These are phyloP conservation scores for Plebejus argus DNA, from an alignment of 2,888 invertebrate genomes.

Conservation along the genomic window DNA sequence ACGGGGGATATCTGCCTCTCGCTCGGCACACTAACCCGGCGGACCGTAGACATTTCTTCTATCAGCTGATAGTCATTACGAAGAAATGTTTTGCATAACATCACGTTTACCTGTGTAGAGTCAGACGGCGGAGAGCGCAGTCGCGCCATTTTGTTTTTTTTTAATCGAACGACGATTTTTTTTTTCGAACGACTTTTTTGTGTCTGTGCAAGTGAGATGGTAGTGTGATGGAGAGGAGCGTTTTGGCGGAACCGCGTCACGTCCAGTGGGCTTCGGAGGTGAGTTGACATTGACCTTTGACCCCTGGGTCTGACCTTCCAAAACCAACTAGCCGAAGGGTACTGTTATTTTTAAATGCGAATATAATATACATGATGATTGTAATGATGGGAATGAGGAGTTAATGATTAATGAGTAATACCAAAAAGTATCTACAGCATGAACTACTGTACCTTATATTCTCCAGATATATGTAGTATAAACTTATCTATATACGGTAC, in stretches of 20 bases:
- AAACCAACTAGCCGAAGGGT: not conserved
- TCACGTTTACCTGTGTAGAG: constrained; percentile 58
- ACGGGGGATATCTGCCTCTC: constrained; percentile 53
- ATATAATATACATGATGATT: too few species aligned
- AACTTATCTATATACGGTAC: too few species aligned
- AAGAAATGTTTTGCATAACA: constrained; percentile 61
- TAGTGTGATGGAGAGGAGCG: constrained; percentile 73
- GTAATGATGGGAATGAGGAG: too few species aligned
- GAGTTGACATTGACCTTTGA: constrained; percentile 47
- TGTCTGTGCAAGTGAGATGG: constrained; percentile 63
- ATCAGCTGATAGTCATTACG: constrained; percentile 61
- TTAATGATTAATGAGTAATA: too few species aligned
- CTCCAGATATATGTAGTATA: too few species aligned
- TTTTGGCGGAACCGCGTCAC: constrained; percentile 68
- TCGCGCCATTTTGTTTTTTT: constrained; percentile 58
- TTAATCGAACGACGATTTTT: constrained; percentile 61
- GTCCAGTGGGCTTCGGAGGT: constrained; percentile 76
- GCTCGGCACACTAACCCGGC: constrained; percentile 70
- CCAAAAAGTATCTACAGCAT: too few species aligned
- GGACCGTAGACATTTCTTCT: constrained; percentile 66
- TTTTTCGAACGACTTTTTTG: constrained; percentile 57
- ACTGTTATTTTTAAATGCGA: not conserved
- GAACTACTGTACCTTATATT: too few species aligned
- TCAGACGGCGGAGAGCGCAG: constrained; percentile 59
- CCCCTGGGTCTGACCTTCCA: not conserved